Conservation (phyloP, 2,888 invertebrate genomes). For the Zhuqinia jingwanae region DNA sequence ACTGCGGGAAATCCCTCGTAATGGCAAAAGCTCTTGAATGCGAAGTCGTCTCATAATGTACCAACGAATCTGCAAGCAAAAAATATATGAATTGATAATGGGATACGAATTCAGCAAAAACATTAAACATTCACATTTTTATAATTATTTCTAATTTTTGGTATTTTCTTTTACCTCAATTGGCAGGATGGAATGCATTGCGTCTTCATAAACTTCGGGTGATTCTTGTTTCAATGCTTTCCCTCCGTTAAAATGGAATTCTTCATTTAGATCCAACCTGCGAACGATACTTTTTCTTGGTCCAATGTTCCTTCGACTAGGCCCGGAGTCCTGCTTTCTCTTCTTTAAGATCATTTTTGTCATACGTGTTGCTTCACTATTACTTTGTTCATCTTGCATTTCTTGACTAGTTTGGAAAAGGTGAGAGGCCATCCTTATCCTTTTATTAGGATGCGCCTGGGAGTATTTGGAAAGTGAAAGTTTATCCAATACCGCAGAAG, state of each 20-base stretch:
- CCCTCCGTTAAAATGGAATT: not conserved
- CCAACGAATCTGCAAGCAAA: constrained; percentile 41
- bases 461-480: not conserved
- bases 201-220: constrained; percentile 17
- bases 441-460: not conserved
- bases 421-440: not conserved
- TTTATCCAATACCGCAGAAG: not conserved
- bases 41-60: constrained; percentile 25
- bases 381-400: not conserved
- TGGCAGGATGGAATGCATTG: constrained; percentile 50
- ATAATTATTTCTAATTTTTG: not conserved
- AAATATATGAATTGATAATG: too few species aligned
- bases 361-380: not conserved
- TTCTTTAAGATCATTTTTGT: too few species aligned
- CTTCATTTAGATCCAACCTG: not conserved
- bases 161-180: constrained; percentile 34
- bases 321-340: too few species aligned
- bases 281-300: not conserved
- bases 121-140: not conserved
- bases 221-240: not conserved
- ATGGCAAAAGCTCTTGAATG: constrained; percentile 4
- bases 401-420: not conserved
- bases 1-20: constrained; percentile 23
- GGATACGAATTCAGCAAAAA: not conserved
- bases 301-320: too few species aligned